Base-by-base conservation (phyloP, 2,888 invertebrate genomes). In the Lacanobia oleracea region DNA sequence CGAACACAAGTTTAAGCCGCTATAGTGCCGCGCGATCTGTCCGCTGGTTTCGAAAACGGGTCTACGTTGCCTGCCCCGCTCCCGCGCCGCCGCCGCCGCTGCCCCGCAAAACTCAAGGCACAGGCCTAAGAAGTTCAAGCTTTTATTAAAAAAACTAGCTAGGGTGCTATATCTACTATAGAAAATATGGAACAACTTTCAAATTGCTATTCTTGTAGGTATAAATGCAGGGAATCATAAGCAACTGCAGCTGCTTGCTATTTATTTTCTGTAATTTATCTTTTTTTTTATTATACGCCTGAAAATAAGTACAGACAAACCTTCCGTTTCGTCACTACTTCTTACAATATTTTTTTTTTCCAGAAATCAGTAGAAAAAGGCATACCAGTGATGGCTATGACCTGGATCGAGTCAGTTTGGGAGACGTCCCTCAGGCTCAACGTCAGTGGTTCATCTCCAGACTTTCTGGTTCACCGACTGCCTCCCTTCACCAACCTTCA, bases 381-480 rank as follows among this genome's bases (percentile, higher is more conserved):
- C 66, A 96, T 98, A 72, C 97, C 97, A 45, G 96, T 99, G 14
- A 98, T 99, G 97, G 96, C 97, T 7, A 96, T 97, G 12, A 96
- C 97, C 21, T 99, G 99, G 99, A 96, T 99, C 0, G 95, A 97
- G 50, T 97, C 97, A 0, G 97, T 99, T 0, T 99, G 99, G 99
- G 94, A 97, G 18, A 95, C 96, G 3, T 98, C 98, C 67, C 95
- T 97, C 57, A 93, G 91, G 0, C 93, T 96, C 66, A 97, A 97
- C 83, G 92, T 98, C 0, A 94, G 94, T 60, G 98, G 97, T 0
- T 94, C 96, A 0, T 97, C 98, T 78, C 77, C 94, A 0, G 96
- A 97, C 67, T 98, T 98, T 88, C 89, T 96, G 21, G 91, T 93
- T 63, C 95, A 96, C 83, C 93, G 92, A 18, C 82, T 97, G 89